phyloP scores from a whole-genome alignment of 2,113 vertebrate genomes.

The Ophthalmolycus amberensis region DNA sequence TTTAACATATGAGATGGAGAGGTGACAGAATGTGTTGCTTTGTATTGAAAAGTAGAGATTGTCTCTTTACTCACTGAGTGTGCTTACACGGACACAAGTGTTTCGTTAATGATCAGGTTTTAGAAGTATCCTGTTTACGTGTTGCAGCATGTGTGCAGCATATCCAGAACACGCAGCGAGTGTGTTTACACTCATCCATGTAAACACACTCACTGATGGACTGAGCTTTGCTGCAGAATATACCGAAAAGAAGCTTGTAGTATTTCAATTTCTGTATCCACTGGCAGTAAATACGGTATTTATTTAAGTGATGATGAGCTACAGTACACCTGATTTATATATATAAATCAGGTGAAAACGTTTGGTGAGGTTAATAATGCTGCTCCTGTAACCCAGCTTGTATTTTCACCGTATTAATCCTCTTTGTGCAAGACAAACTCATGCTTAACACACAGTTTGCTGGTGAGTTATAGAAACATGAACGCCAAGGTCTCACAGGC shows the following conservation, averaged over 20 bases:
- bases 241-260: neutral
- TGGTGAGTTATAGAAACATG: constrained; percentile 40
- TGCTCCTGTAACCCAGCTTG: neutral
- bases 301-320: neutral
- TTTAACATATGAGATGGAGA: neutral
- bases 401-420: constrained; percentile 16
- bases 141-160: neutral
- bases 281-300: neutral
- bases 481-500: constrained; percentile 43
- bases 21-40: neutral
- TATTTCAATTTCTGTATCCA: neutral
- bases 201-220: neutral
- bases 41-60: neutral
- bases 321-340: too few relatives aligned
- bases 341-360: neutral
- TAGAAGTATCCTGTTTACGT: neutral
- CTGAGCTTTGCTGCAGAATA: neutral
- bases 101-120: neutral
- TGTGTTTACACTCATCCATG: neutral
- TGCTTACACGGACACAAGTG: neutral
- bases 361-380: neutral
- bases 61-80: neutral
- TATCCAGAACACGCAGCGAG: neutral
- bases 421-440: constrained; percentile 51
- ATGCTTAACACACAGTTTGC: neutral